phyloP scores from a whole-genome alignment of 2,888 invertebrate genomes.

The Argyresthia goedartella region DNA sequence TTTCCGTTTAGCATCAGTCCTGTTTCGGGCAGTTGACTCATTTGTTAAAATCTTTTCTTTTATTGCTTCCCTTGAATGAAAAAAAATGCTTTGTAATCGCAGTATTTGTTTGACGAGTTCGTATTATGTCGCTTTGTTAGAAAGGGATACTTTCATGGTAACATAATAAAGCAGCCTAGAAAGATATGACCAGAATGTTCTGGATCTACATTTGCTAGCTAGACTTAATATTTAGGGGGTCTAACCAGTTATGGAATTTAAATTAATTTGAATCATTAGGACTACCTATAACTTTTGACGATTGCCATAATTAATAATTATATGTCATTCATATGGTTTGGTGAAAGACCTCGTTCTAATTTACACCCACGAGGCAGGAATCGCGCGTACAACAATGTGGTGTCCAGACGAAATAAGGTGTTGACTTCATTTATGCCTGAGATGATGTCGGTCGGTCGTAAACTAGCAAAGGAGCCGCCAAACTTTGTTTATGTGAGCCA shows the following conservation, averaged over 20 bases:
- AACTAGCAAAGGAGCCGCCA: conserved; percentile 60
- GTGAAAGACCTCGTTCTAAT: neutral
- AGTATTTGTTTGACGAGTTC: too few species aligned
- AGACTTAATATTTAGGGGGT: too few species aligned
- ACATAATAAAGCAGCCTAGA: too few species aligned
- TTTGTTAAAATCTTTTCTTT: conserved; percentile 52
- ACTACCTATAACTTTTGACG: too few species aligned
- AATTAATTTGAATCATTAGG: too few species aligned
- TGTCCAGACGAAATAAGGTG: conserved; percentile 1
- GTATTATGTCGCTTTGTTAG: too few species aligned
- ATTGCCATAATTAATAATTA: neutral
- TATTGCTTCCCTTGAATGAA: conserved; percentile 28
- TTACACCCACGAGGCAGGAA: too few species aligned
- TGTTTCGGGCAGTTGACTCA: conserved; percentile 49
- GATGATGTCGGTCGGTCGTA: conserved; percentile 14
- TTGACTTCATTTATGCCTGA: conserved; percentile 7
- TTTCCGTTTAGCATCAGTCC: conserved; percentile 42
- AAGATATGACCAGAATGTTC: too few species aligned
- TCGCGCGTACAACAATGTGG: neutral
- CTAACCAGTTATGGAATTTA: too few species aligned
- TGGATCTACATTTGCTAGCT: too few species aligned
- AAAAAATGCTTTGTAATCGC: neutral
- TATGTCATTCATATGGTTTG: neutral
- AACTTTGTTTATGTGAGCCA: conserved; percentile 60
- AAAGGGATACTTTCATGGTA: too few species aligned